A percentile compares a stretch with the other conserved stretches of the same genome.
Evolutionary conservation across 2,888 invertebrate genomes (phyloP).

Genomic region (Melanophora roralis): DNA sequence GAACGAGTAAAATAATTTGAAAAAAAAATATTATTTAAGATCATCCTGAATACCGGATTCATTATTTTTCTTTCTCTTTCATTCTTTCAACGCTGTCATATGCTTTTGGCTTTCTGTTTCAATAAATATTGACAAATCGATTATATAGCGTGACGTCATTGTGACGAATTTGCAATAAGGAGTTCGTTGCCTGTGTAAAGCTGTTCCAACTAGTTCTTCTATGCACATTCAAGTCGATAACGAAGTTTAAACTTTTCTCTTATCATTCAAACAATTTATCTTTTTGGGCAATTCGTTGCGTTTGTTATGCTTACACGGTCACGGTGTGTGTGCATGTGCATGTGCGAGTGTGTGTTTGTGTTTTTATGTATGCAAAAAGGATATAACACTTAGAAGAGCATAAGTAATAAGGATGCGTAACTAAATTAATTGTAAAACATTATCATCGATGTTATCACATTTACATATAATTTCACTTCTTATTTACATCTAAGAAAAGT

Average conservation of each 20-base stretch:
- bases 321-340: neutral
- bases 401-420: conserved; percentile 58
- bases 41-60: conserved; percentile 25
- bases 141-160: conserved; percentile 76
- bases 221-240: neutral
- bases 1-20: too few relatives aligned
- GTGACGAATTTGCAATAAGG: conserved; percentile 71
- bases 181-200: conserved; percentile 20
- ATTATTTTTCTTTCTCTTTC: neutral
- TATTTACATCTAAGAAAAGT: conserved; percentile 2
- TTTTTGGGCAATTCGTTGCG: conserved; percentile 55
- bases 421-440: conserved; percentile 49
- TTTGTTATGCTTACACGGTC: conserved; percentile 46
- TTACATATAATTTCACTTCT: neutral
- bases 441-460: conserved; percentile 46
- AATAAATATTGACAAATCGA: conserved; percentile 69
- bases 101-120: neutral
- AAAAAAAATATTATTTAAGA: neutral
- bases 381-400: conserved; percentile 14
- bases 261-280: conserved; percentile 14
- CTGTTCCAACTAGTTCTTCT: conserved; percentile 34
- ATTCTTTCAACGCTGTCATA: neutral
- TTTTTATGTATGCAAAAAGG: conserved; percentile 25
- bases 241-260: conserved; percentile 6
- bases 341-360: conserved; percentile 12